Evolutionary conservation across 2,797 vertebrate genomes (phyloP), one percentile per base, ranked within the genome.

Genomic region (Pipistrellus kuhlii): DNA sequence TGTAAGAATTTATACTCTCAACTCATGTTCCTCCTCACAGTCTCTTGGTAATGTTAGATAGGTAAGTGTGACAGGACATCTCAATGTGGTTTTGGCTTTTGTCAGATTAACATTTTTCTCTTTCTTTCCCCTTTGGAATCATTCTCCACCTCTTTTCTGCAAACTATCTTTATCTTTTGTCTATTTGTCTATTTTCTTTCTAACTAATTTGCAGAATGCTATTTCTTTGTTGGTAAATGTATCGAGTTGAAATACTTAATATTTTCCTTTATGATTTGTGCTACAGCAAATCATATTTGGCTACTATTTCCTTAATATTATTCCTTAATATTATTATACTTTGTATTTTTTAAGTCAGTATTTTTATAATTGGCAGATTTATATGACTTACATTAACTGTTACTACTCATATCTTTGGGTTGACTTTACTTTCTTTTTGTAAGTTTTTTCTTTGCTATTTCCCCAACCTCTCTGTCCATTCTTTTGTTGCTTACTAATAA

Each of bases 201-300:
- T 73, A 81, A 90, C 0, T 85, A 69, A 84, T 41, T 87, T 86
- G 66, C 5, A 93, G 55, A 14, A 55, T 77, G 55, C 48, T 51
- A 92, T 23, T 76, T 12, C 25, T 90, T 68, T 76, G n/a, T 25
- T 92, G 57, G 30, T 64, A 59, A 68, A 53, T 35, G 46, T 18
- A 68, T 1, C 64, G 46, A 80, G 32, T 7, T 84, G 41, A 89
- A 91, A 90, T 77, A 84, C 21, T 94, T 95, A 86, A 75, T 91
- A 32, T 77, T 92, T 86, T 72, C 48, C 68, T 95, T 88, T 83
- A 85, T 21, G 35, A 91, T 73, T 86, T 91, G 55, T 68, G 62
- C 30, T 66, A 72, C 0, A 48, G 30, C 18, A 57, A n/a, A n/a
- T n/a, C n/a, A n/a, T n/a, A 69, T 38, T 59, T 88, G 13, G 51